phyloP scores from a whole-genome alignment of 2,113 vertebrate genomes.

The Sigmodon hispidus region DNA sequence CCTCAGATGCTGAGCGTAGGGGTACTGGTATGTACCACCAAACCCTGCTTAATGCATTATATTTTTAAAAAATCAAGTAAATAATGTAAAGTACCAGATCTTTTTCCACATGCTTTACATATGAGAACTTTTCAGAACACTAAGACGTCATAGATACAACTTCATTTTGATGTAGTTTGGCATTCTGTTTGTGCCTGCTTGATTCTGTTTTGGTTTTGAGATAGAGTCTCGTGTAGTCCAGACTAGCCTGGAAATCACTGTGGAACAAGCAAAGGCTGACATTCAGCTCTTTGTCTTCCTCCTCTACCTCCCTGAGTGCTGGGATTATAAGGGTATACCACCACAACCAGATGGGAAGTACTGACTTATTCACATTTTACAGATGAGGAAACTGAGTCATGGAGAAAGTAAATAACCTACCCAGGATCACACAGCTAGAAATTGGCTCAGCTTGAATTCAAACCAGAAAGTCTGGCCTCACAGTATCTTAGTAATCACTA shows the following conservation, averaged over 20 bases:
- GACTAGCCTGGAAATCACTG: background rate
- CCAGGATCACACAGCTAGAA: conserved; percentile 16
- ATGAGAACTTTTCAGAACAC: background rate
- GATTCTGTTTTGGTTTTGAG: background rate
- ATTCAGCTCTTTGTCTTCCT: background rate
- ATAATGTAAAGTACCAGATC: background rate
- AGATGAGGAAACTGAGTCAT: conserved; percentile 3
- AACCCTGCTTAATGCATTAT: background rate
- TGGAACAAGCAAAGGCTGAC: background rate
- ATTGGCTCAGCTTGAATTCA: conserved; percentile 10
- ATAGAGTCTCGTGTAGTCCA: no score
- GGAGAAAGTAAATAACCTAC: background rate
- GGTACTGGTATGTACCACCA: background rate
- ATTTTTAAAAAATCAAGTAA: conserved; percentile 8
- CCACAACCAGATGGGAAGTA: background rate
- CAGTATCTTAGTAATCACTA: background rate
- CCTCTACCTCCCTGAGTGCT: background rate
- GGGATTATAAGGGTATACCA: background rate
- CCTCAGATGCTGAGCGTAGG: background rate
- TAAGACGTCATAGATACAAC: background rate
- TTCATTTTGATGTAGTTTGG: background rate
- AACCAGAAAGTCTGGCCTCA: conserved; percentile 23
- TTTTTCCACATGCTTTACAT: background rate
- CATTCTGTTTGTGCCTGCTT: background rate
- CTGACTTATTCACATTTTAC: background rate